A percentile compares a stretch with the other conserved stretches of the same genome.
Conservation (phyloP, 2,888 invertebrate genomes). For the Meiosimyza decipiens region DNA sequence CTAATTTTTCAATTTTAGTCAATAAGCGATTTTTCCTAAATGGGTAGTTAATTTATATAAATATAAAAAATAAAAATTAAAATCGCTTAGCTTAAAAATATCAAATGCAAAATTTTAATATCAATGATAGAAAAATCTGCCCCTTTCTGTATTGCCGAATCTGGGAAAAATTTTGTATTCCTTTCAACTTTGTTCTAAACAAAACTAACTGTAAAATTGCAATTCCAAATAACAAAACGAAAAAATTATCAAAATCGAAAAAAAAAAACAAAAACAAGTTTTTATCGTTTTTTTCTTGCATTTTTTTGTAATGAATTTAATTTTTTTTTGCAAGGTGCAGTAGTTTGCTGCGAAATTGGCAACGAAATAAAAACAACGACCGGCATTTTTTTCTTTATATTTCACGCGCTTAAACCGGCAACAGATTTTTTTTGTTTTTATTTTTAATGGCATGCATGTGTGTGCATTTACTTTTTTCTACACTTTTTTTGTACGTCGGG, state of each 20-base stretch:
- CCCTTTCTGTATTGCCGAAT: too few species aligned
- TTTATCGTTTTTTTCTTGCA: neutral
- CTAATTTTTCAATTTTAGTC: too few species aligned
- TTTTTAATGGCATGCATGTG: conserved; percentile 1
- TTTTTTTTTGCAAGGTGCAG: too few species aligned
- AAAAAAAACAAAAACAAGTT: conserved; percentile 1
- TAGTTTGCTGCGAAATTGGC: conserved; percentile 18
- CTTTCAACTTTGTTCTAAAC: too few species aligned
- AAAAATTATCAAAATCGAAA: neutral
- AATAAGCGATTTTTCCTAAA: too few species aligned
- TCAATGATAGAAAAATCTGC: too few species aligned
- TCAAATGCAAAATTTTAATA: too few species aligned
- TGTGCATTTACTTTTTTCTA: conserved; percentile 17
- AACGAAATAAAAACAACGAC: conserved; percentile 24
- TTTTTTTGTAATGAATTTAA: too few species aligned
- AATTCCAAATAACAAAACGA: neutral
- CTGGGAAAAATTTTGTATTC: too few species aligned
- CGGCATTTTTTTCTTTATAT: conserved; percentile 25
- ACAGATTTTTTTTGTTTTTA: conserved; percentile 10
- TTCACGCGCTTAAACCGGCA: neutral
- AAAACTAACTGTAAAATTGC: conserved; percentile 22
- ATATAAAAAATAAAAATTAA: too few species aligned
- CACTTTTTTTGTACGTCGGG: neutral
- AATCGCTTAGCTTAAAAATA: too few species aligned
- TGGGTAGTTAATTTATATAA: too few species aligned